Conservation (phyloP, 2,113 vertebrate genomes). For the Microtus oregoni region DNA sequence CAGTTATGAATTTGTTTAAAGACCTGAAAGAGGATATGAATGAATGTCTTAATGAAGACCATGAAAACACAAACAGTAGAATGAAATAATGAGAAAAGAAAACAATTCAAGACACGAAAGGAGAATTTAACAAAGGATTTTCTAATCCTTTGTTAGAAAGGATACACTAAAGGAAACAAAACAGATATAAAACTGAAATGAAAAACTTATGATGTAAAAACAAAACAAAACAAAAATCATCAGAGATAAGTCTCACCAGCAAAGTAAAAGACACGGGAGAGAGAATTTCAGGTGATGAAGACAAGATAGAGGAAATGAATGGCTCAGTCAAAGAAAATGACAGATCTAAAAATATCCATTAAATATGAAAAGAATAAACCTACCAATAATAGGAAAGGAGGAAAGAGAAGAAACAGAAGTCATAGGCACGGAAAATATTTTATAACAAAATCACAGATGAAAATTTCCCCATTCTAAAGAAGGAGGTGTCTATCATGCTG, state of each 20-base stretch:
- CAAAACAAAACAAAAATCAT: neutral
- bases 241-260: neutral
- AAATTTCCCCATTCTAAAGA: neutral
- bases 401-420: neutral
- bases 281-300: neutral
- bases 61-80: neutral
- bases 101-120: neutral
- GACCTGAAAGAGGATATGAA: neutral
- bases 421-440: neutral
- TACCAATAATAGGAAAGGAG: neutral
- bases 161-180: neutral
- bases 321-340: neutral
- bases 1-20: neutral
- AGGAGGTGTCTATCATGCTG: neutral
- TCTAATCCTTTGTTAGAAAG: too few species aligned
- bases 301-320: neutral
- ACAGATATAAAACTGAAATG: neutral
- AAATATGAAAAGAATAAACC: neutral
- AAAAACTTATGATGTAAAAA: neutral
- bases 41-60: neutral
- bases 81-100: neutral
- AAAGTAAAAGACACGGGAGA: neutral
- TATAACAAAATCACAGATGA: neutral
- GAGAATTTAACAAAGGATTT: neutral
- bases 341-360: neutral